Base-by-base conservation (phyloP, 2,113 vertebrate species). In the Amblyornis subalaris region DNA sequence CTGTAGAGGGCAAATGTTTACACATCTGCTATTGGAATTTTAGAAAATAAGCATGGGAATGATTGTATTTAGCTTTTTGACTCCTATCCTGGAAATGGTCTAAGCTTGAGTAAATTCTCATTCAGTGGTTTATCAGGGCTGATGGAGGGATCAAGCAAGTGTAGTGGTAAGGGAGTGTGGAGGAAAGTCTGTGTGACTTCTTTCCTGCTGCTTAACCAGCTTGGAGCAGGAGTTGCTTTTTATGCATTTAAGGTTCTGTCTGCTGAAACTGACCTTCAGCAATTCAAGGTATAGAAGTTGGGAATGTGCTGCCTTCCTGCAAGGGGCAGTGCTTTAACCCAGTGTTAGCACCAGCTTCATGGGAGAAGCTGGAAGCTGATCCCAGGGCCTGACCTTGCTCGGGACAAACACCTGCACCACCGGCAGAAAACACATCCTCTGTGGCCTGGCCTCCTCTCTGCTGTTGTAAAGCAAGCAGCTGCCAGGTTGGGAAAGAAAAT, bases 101-200 rank as follows among this genome's bases (percentile, higher is more conserved):
- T 84, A 36, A 88, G 19, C 45, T 80, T 83, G 47, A 83, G 47
- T 54, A 85, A 48, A 71, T 62, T 78, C 53, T 67, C 21, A 26
- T 65, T 48, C n/a, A 2, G 42, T 92, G 57, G 14, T 78, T 62
- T 86, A 22, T 64, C 31, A 16, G 82, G 70, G 40, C 50, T 31
- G 57, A 12, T 22, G 35, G 42, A 72, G 40, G 23, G 7, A 29
- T 44, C 0, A 0, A 61, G 29, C 0, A 0, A 15, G 12, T 24
- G 40, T 18, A 28, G 35, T n/a, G 33, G 13, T 75, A 26, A 75
- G n/a, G n/a, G 55, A 71, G 38, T 9, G 4, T 10, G 31, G n/a
- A 76, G 54, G 40, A 78, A 83, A 70, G 64, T 50, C 16, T 35
- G 3, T 0, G 6, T 54, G 38, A 44, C 51, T 81, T 54, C n/a